Conservation (phyloP, 2,797 vertebrate genomes). For the Trachops cirrhosus region DNA sequence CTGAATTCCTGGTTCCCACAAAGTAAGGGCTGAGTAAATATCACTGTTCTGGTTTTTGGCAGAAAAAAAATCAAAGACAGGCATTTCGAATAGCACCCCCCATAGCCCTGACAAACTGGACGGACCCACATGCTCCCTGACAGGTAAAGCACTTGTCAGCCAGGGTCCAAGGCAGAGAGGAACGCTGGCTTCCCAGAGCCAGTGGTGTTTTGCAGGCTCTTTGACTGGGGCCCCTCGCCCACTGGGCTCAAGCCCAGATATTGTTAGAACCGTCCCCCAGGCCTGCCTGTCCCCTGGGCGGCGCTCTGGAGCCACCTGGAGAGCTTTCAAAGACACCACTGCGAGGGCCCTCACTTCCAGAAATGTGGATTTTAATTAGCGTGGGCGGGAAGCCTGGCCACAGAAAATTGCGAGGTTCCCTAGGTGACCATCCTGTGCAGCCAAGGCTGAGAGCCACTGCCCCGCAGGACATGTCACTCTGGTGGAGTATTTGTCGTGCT, state of each 20-base stretch:
- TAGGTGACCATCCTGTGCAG: background rate
- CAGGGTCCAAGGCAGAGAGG: background rate
- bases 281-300: background rate
- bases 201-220: background rate
- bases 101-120: background rate
- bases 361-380: background rate
- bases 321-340: background rate
- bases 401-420: background rate
- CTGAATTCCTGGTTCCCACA: background rate
- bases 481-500: background rate
- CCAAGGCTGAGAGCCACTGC: background rate
- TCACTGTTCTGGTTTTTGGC: background rate
- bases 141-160: background rate
- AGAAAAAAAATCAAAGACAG: background rate
- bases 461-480: background rate
- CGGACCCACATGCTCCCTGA: background rate
- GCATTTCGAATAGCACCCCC: background rate
- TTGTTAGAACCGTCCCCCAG: background rate
- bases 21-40: background rate
- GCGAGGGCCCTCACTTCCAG: background rate
- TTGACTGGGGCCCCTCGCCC: background rate
- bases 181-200: background rate
- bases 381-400: background rate
- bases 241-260: background rate
- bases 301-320: background rate